These are phyloP conservation scores for Mesitornis unicolor DNA, from an alignment of 2,113 vertebrate species.

Conservation along the genomic window DNA sequence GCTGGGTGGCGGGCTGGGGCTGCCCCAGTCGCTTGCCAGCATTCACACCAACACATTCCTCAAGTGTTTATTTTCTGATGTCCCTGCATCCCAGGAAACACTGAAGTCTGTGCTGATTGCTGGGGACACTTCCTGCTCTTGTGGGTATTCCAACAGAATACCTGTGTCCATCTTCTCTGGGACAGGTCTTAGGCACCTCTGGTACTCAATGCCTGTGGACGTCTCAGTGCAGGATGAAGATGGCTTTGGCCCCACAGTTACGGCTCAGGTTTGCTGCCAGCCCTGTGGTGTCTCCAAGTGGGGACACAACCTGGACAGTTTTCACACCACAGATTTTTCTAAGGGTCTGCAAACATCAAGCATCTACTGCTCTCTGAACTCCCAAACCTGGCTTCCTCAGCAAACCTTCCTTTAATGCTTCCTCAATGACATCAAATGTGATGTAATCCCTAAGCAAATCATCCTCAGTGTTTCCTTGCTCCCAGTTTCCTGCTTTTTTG, in stretches of 20 bases:
- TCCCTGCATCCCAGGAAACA: rapidly evolving
- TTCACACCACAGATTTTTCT: background rate
- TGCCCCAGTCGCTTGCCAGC: background rate
- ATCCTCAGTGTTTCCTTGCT: background rate
- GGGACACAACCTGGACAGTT: background rate
- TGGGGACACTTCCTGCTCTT: background rate
- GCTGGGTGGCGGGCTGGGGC: background rate
- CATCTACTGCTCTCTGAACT: background rate
- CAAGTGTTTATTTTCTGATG: background rate
- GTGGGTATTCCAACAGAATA: background rate
- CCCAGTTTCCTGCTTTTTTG: background rate
- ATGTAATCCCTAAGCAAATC: background rate
- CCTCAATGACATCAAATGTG: background rate
- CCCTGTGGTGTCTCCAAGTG: rapidly evolving
- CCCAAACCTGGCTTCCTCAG: background rate
- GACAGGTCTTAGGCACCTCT: background rate
- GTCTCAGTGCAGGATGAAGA: background rate
- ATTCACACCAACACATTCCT: background rate
- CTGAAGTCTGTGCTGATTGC: background rate
- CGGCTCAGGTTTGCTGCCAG: background rate
- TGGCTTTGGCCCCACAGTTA: background rate
- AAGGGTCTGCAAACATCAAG: background rate
- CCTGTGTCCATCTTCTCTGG: background rate
- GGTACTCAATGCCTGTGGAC: background rate
- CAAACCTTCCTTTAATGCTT: background rate